phyloP scores from a whole-genome alignment of 2,888 invertebrate species.

The Thyatira batis region DNA sequence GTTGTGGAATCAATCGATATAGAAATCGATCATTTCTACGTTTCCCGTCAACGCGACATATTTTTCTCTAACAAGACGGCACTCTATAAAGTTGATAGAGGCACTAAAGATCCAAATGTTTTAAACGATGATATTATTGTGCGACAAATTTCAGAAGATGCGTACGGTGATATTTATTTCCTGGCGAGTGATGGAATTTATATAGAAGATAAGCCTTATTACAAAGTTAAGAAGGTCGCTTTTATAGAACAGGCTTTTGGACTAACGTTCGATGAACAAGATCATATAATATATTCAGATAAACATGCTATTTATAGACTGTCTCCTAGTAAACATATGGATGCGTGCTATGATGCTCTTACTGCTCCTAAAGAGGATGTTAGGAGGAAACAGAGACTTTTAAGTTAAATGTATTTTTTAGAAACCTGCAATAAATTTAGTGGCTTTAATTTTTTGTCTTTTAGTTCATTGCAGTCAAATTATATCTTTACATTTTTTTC shows the following conservation, averaged over 20 bases:
- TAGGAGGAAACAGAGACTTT: background rate
- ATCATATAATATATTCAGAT: constrained; percentile 61
- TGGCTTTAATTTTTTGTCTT: no score
- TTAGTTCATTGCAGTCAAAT: no score
- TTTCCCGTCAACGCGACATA: constrained; percentile 53
- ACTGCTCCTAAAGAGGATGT: constrained; percentile 8
- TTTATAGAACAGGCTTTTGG: constrained; percentile 56
- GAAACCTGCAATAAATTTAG: no score
- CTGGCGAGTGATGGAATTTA: constrained; percentile 59
- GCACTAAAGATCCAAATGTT: constrained; percentile 31
- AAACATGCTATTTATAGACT: constrained; percentile 53
- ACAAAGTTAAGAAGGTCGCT: constrained; percentile 47
- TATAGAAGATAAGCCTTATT: constrained; percentile 59
- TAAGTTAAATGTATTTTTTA: background rate
- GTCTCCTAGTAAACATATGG: constrained; percentile 40
- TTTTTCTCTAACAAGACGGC: constrained; percentile 69
- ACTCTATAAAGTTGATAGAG: constrained; percentile 59
- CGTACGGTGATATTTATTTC: constrained; percentile 62
- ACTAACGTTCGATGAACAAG: constrained; percentile 62
- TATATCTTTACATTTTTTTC: no score
- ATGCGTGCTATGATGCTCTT: constrained; percentile 39
- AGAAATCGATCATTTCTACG: constrained; percentile 63
- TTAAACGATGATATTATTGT: constrained; percentile 53
- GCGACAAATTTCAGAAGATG: constrained; percentile 63
- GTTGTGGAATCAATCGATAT: constrained; percentile 57